Conservation (phyloP, 2,113 vertebrate species). For the Lathamus discolor region DNA sequence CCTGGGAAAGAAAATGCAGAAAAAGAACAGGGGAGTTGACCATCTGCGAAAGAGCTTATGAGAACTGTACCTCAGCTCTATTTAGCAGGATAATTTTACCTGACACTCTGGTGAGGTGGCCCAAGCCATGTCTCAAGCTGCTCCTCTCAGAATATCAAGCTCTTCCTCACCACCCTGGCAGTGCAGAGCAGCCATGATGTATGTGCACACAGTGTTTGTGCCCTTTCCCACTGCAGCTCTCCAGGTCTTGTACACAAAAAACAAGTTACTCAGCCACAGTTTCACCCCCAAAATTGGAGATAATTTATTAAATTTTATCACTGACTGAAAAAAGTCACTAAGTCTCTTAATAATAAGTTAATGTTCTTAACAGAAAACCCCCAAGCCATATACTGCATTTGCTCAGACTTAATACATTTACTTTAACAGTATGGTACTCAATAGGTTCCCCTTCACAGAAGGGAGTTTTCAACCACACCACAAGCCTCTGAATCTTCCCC, state of each 20-base stretch:
- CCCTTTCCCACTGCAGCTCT: not conserved
- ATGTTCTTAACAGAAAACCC: conserved; percentile 69
- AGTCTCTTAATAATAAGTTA: conserved; percentile 79
- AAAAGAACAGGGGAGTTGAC: not conserved
- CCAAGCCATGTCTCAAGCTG: not conserved
- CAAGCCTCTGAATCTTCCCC: conserved; percentile 37
- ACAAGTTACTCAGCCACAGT: not conserved
- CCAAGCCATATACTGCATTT: conserved; percentile 65
- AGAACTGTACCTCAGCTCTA: not conserved
- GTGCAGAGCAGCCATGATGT: rapidly evolving
- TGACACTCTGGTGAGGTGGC: not conserved
- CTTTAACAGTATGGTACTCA: conserved; percentile 59
- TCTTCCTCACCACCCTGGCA: not conserved
- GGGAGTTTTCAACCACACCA: conserved; percentile 66
- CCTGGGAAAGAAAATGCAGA: not conserved
- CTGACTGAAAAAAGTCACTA: conserved; percentile 70
- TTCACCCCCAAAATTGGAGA: conserved; percentile 74
- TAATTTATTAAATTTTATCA: conserved; percentile 81
- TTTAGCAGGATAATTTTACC: not conserved
- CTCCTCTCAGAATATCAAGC: not conserved
- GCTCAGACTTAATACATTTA: conserved; percentile 65
- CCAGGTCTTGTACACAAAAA: not conserved
- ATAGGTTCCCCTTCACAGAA: conserved; percentile 80
- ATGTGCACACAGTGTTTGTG: not conserved
- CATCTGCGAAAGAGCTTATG: not conserved